A percentile compares a stretch with the other conserved stretches of the same genome.
phyloP scores from a whole-genome alignment of 2,888 invertebrate species.

The Drosophila affinis region DNA sequence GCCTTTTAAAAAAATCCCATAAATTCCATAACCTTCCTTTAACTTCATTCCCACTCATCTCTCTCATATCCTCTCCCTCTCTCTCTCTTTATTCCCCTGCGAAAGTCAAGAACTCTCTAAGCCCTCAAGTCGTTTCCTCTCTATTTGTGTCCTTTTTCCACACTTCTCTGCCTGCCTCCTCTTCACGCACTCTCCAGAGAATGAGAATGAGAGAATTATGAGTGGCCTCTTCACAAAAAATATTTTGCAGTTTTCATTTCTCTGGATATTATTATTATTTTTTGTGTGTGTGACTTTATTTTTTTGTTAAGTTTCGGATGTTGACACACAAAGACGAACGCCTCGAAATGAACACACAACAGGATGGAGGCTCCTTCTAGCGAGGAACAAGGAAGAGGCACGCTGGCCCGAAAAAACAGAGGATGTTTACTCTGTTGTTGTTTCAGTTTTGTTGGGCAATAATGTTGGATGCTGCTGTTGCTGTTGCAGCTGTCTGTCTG shows the following conservation, averaged over 20 bases:
- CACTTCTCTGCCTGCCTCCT: background rate
- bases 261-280: conserved; percentile 15
- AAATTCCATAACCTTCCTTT: background rate
- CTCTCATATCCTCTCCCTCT: too few relatives aligned
- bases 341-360: conserved; percentile 48
- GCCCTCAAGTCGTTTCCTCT: background rate
- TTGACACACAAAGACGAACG: conserved; percentile 64
- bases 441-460: background rate
- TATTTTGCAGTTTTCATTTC: conserved; percentile 37
- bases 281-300: conserved; percentile 54
- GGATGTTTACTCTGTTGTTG: conserved; percentile 3
- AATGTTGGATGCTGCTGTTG: background rate
- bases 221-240: conserved; percentile 59
- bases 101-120: background rate
- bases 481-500: background rate
- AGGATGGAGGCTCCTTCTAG: background rate
- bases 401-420: background rate
- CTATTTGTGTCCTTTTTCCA: background rate
- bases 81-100: background rate
- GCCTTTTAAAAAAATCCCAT: background rate
- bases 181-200: conserved; percentile 49
- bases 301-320: conserved; percentile 53
- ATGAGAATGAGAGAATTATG: conserved; percentile 54
- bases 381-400: conserved; percentile 12
- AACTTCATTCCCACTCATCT: background rate